Percentiles rank a stretch among this genome's conserved stretches.
Conservation (phyloP, 1,140 invertebrate genomes). For the Procambarus clarkii region DNA sequence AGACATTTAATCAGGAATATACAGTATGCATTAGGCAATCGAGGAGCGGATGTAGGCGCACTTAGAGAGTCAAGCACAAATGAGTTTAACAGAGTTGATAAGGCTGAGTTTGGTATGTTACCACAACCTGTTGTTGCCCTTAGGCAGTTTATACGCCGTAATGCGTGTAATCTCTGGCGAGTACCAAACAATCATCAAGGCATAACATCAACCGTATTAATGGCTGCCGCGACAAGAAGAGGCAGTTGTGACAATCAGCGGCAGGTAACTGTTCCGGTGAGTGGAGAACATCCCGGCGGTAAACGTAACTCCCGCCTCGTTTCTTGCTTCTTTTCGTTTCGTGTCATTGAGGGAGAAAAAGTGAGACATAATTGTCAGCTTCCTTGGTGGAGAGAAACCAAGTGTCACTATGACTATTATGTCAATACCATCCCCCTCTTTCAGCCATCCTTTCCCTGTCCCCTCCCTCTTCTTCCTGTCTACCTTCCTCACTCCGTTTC, state of each 20-base stretch:
- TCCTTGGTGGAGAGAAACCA: slow-evolving; percentile 34
- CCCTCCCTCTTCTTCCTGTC: no score
- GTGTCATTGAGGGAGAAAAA: slow-evolving; percentile 17
- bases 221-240: not conserved
- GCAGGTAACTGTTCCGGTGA: not conserved
- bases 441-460: not conserved
- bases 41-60: not conserved
- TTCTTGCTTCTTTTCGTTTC: slow-evolving; percentile 3
- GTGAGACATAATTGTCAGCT: slow-evolving; percentile 34
- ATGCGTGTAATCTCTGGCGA: not conserved
- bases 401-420: slow-evolving; percentile 27
- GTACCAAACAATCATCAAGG: not conserved
- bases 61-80: not conserved
- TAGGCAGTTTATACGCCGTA: not conserved
- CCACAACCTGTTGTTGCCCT: not conserved
- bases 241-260: slow-evolving; percentile 21
- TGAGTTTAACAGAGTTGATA: slow-evolving; percentile 5
- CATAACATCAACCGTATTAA: slow-evolving; percentile 14
- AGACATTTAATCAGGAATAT: not conserved
- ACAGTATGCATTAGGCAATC: not conserved
- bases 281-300: not conserved
- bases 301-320: not conserved
- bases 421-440: not conserved
- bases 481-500: no score
- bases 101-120: not conserved